Base-by-base conservation (phyloP, 2,797 vertebrate species). In the Uromys caudimaculatus region DNA sequence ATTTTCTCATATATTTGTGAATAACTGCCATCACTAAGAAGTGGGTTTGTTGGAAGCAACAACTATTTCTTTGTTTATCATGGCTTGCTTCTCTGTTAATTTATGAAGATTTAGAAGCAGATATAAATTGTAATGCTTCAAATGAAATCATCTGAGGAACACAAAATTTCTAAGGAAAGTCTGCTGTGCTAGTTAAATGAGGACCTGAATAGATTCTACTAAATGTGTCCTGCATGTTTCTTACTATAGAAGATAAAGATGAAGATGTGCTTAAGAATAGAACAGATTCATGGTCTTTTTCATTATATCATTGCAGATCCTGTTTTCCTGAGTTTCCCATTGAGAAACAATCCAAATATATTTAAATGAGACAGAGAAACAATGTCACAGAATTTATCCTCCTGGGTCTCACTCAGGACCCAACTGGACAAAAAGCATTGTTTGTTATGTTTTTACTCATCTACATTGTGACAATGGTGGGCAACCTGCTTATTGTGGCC, bases 311-410 rank as follows among this genome's bases (percentile, higher is more conserved):
- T 90, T 85, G 0, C 81, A 95, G 93, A 52, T 89, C 1, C 29
- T 47, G 0, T 29, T 89, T 44, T 91, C 38, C 56, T 88, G 86
- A 93, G 2, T 35, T 50, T 52, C 19, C 6, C 2, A 52, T 2
- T 10, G 1, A 54, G 58, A 94, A 52, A n/a, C 19, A 77, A 56
- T 24, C 17, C 41, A 64, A 6, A 35, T 2, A 35, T 13, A 24
- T 1, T 44, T 60, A 52, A 90, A 95, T 96, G 96, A 88, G 76
- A 82, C 27, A 84, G 7, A 91, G 32, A 19, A 96, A 89, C 50
- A 97, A 96, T 56, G 38, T 96, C 24, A 96, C 92, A 17, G 94
- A 96, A 71, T 97, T 97, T 94, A 24, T 97, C 27, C 93, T 97
- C 8, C 19, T 95, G 56, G 62, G 94, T 1, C 76, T 97, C n/a